Evolutionary conservation across 2,113 vertebrate genomes (phyloP), one percentile per base, ranked within the genome.

Genomic region (Entomyzon cyanotis): DNA sequence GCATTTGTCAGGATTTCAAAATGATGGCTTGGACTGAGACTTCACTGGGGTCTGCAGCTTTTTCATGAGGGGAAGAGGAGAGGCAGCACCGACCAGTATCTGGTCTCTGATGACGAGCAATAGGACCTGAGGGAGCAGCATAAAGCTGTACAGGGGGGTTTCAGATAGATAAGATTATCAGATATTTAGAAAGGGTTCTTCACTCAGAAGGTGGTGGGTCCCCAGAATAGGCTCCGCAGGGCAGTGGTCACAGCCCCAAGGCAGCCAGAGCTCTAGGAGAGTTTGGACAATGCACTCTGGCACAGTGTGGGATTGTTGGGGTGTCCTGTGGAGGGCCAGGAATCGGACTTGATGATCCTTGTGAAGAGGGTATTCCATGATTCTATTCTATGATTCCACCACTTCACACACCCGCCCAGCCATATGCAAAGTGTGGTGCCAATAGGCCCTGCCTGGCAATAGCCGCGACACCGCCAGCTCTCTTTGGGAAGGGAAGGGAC

Each of bases 381-480:
- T 11, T 76, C 14, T 28, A 9, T 9, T 27, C 55, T 20, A 16
- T 8, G 49, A 55, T 33, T 76, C 41, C 63, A 33, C 12, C 35
- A 49, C 49, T 42, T 53, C 49, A 25, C 30, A 39, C 63, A 64
- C 31, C 16, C 7, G 10, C 47, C 56, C 33, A 5, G 33, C 46
- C 16, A 39, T 2, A 22, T 12, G 13, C 4, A 6, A 18, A 0
- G 21, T 1, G 13, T 3, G 0, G 12, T 4, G 3, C 25, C 4
- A 6, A 31, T 47, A 52, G 11, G 9, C 25, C 20, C 52, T 10
- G 31, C 27, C 64, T 1, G 0, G 17, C 52, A 39, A 55, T 35
- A 22, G 12, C 55, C 4, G 2, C 4, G 7, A 35, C 39, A 11
- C 22, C 47, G 9, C 4, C 46, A 5, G 25, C 22, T 20, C 20